Evolutionary conservation across 2,797 vertebrate species (phyloP), one percentile per base, ranked within the genome.

Genomic region (Acropternis orthonyx): DNA sequence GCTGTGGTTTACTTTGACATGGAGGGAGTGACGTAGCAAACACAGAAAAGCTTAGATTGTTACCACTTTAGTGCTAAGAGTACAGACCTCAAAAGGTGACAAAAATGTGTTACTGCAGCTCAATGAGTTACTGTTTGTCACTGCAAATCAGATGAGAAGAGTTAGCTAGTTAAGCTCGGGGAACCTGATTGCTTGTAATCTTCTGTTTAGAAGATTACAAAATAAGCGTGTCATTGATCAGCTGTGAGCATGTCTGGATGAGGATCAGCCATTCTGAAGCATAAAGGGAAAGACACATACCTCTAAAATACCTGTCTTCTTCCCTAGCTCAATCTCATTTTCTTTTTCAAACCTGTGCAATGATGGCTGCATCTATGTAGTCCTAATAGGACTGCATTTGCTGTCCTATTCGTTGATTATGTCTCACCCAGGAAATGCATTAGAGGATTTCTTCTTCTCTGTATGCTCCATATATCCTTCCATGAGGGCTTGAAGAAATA

Each of bases 1-100:
- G 4, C 55, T 65, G 58, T 83, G 75, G 87, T 89, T 95, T 88
- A 88, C 62, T 91, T 85, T 88, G 85, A 91, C 89, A 69, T 51
- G 58, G 56, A 88, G 83, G 49, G 49, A 59, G 41, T 83, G 75
- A 76, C 0, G 2, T 56, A 71, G 67, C 63, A 85, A 20, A 23
- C 7, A 32, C 6, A 75, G 49, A 59, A 80, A 88, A 62, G 19
- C 58, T 66, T 62, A 44, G 39, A 49, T 75, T 92, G 49, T 68
- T 86, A 46, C 66, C 46, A 43, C 46, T 58, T 39, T 86, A 88
- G 83, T 71, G 41, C 11, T 44, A 36, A 86, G 15, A 78, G 27
- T 61, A 78, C 20, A 65, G 80, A 43, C 39, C 81, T 72, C 62
- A 78, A 86, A 93, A 48, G 19, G n/a, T 82, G 49, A 44, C 41